Base-by-base conservation (phyloP, 2,888 invertebrate species). In the Cantharis flavilabris region DNA sequence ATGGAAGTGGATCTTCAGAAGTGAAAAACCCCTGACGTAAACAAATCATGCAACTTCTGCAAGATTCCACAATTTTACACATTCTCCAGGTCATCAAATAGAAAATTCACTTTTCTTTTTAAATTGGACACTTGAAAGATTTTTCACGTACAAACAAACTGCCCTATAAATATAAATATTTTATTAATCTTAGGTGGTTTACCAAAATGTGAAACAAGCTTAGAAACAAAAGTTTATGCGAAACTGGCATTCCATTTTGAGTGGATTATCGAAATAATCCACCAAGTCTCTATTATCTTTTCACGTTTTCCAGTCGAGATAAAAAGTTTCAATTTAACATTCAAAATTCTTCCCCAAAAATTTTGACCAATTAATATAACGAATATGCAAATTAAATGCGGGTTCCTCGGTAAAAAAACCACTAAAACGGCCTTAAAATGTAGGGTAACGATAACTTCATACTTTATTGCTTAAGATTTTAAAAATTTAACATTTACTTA, bases 401-500 rank as follows among this genome's bases (percentile, higher is more conserved):
- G 4, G 49, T 49, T 49, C 49, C n/a, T 49, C 49, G 7, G 49
- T 49, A 49, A 49, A 49, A 49, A 49, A 49, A n/a, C 49, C 49
- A 49, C 49, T 49, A 49, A 49, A 49, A 49, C 73, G 80, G 82
- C 80, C 82, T 83, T 83, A 84, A 82, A 84, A 83, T 81, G 71
- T 80, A 79, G 78, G 80, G 49, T 49, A 49, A 83, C 85, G 84
- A 85, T 85, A 85, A 84, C 85, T 85, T 83, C 83, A 82, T 70
- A 83, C 84, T 84, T 83, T 81, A 81, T 82, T 81, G 81, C 81
- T 84, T 80, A 83, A 83, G 83, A 82, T 84, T 77, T 80, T 84
- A 83, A 84, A 77, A 85, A 85, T 84, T 83, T 83, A 83, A 81
- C 84, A 84, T 84, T 84, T 83, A 82, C 83, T 78, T 83, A 83